Percentiles rank a stretch among this genome's conserved stretches.
Evolutionary conservation across 1,140 invertebrate genomes (phyloP).

Genomic region (Mizuhopecten yessoensis): DNA sequence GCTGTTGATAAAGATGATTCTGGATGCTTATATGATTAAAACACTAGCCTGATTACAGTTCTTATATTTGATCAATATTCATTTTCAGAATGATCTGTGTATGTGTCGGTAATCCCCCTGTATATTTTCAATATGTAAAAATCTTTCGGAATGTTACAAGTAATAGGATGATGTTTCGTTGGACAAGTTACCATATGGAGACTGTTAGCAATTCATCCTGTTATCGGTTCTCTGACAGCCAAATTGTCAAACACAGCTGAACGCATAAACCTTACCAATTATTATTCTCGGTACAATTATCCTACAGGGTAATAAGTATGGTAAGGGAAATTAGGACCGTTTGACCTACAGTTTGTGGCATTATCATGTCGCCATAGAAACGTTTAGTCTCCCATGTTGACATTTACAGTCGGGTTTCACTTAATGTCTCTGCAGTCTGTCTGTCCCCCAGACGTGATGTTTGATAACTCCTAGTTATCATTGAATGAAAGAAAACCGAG

Average conservation of each 20-base stretch:
- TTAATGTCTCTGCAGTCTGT: constrained; percentile 6
- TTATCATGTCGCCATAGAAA: constrained; percentile 23
- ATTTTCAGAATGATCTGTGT: neutral
- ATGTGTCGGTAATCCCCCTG: neutral
- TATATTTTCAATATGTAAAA: neutral
- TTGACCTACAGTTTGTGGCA: constrained; percentile 33
- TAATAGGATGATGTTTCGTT: neutral
- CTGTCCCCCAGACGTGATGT: constrained; percentile 7
- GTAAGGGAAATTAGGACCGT: constrained; percentile 10
- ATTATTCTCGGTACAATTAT: constrained; percentile 4
- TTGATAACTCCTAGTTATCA: neutral
- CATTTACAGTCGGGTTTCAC: constrained; percentile 9
- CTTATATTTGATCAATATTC: too few species aligned
- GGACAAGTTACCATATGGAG: neutral
- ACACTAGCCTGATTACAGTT: too few species aligned
- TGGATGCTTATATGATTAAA: neutral
- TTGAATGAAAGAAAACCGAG: neutral
- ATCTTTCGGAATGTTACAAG: neutral
- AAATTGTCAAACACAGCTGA: constrained; percentile 29
- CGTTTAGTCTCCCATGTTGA: constrained; percentile 24
- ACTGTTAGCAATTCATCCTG: constrained; percentile 11
- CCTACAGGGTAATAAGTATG: neutral
- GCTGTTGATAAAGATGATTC: too few species aligned
- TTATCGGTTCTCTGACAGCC: neutral
- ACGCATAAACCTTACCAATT: neutral